phyloP scores from a whole-genome alignment of 2,888 invertebrate genomes.

The Tenodera sinensis region DNA sequence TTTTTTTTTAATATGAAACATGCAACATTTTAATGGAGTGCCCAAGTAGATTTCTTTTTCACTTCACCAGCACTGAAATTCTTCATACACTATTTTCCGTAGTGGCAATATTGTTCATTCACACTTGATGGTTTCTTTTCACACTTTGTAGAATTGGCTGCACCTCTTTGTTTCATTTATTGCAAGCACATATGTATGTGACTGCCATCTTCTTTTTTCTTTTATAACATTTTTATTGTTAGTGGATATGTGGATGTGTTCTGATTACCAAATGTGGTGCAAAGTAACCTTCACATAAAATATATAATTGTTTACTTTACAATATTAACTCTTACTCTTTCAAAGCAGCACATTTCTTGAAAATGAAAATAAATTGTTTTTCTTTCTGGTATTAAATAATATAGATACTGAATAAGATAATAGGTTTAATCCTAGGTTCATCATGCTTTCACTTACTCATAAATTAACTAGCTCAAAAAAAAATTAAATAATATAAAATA shows the following conservation, averaged over 20 bases:
- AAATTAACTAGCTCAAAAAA: too few relatives aligned
- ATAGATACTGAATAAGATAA: too few relatives aligned
- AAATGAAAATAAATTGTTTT: too few relatives aligned
- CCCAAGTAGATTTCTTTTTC: not conserved
- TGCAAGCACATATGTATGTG: not conserved
- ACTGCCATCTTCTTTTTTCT: not conserved
- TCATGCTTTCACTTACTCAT: too few relatives aligned
- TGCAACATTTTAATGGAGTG: constrained; percentile 12
- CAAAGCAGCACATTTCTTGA: too few relatives aligned
- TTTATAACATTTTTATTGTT: not conserved
- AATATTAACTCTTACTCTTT: too few relatives aligned
- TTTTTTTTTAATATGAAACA: not conserved
- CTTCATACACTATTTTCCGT: constrained; percentile 15
- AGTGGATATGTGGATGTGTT: not conserved
- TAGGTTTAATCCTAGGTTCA: too few relatives aligned
- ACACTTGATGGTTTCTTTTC: not conserved
- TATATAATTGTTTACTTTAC: too few relatives aligned
- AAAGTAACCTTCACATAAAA: not conserved
- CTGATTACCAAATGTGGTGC: not conserved
- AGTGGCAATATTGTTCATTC: not conserved
- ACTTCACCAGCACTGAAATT: constrained; percentile 3
- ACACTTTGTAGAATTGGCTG: not conserved
- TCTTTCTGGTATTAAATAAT: too few relatives aligned
- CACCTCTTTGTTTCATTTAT: not conserved
- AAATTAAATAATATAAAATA: too few relatives aligned